Evolutionary conservation across 1,140 invertebrate species (phyloP), one percentile per base, ranked within the genome.

Genomic region (Caenorhabditis elegans): DNA sequence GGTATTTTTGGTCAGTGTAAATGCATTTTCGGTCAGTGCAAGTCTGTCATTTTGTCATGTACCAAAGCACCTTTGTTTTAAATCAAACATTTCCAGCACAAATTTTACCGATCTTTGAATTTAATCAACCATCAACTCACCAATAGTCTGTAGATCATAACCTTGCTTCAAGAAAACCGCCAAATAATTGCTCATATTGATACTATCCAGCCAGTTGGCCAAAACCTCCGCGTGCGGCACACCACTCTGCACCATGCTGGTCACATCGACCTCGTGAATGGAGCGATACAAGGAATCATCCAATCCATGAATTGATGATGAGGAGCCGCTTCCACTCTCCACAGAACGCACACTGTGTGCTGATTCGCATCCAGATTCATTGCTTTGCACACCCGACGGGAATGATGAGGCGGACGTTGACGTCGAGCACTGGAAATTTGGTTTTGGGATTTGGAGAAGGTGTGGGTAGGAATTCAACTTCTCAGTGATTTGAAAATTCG

Each of bases 121-220:
- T 55, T 55, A 1, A 10, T 55, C 26, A 11, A 10, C 51, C 10
- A 77, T 55, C 36, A 24, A 43, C 34, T 22, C 36, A 81, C 80
- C 95, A 86, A 98, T 96, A 0, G 97, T 98, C 24, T 95, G 94
- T 91, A 99, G 93, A 91, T 99, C 97, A 90, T 99, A 99, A 43
- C 97, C 97, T 48, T 97, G 95, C 24, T 94, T 93, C 60, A 96
- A 93, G 91, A 99, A 99, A 26, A 97, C 92, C 43, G 94, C 93
- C 84, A 95, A 95, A 91, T 99, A 99, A 90, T 98, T 95, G 90
- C 97, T 96, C 91, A 97, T 96, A 88, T 96, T 95, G 47, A 99
- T 92, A 88, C 97, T 95, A 47, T 94, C 93, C 86, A 99, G 91
- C 96, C 97, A 99, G 79, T 94, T 93, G 86, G 95, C 94, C 83